Conservation (phyloP, 2,113 vertebrate species). For the Cathartes aura region DNA sequence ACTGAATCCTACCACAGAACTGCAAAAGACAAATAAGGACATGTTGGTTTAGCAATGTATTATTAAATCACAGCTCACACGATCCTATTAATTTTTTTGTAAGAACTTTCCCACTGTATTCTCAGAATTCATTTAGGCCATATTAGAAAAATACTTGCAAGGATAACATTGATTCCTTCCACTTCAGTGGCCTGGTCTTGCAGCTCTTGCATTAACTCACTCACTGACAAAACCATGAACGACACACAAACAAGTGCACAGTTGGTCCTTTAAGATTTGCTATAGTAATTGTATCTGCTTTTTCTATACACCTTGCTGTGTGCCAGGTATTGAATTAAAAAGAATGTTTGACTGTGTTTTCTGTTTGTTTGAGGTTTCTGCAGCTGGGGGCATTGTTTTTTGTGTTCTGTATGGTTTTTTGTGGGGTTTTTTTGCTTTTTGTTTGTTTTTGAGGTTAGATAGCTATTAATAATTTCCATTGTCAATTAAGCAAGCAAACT, state of each 20-base stretch:
- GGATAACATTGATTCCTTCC: not conserved
- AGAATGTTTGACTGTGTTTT: not conserved
- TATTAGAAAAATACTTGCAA: not conserved
- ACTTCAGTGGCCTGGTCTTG: not conserved
- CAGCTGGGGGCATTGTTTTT: accelerated
- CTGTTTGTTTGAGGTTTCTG: not conserved
- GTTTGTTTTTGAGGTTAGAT: not conserved
- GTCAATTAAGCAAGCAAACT: not conserved
- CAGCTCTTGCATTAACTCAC: not conserved
- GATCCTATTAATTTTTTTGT: not conserved
- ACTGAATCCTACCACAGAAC: not conserved
- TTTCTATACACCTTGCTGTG: not conserved
- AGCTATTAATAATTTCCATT: not conserved
- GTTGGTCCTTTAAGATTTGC: not conserved
- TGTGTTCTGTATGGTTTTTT: accelerated
- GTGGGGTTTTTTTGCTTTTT: not conserved
- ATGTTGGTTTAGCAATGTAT: not conserved
- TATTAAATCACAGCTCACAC: not conserved
- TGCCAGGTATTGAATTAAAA: not conserved
- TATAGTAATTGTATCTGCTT: not conserved
- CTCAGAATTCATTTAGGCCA: not conserved
- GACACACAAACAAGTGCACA: not conserved
- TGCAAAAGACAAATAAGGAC: not conserved
- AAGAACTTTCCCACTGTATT: not conserved
- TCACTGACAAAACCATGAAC: not conserved